phyloP scores from a whole-genome alignment of 2,888 invertebrate species.

The Drosophila histrio region DNA sequence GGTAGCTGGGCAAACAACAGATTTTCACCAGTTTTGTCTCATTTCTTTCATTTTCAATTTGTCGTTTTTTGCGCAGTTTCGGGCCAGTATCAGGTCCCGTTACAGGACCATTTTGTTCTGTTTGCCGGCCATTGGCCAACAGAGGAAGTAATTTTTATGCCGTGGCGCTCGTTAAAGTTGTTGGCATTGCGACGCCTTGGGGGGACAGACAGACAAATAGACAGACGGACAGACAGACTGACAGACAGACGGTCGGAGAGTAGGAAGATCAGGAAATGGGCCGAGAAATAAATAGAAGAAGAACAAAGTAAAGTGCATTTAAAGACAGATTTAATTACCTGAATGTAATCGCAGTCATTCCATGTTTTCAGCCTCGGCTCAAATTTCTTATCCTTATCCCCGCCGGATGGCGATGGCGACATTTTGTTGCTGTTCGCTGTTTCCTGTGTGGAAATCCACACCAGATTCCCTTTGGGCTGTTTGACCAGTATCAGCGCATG shows the following conservation, averaged over 20 bases:
- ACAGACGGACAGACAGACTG: not conserved
- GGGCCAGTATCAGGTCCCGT: constrained; percentile 12
- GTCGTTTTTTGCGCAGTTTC: constrained; percentile 66
- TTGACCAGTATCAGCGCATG: constrained; percentile 94
- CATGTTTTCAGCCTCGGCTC: constrained; percentile 87
- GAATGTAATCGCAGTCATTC: constrained; percentile 94
- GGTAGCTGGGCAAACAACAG: constrained; percentile 67
- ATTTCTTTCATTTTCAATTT: constrained; percentile 67
- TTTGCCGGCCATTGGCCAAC: constrained; percentile 64
- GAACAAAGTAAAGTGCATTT: constrained; percentile 58
- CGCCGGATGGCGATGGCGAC: constrained; percentile 86
- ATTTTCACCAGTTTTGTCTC: constrained; percentile 60
- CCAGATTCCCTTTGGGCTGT: constrained; percentile 93
- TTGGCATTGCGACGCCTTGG: constrained; percentile 19
- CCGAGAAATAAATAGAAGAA: not conserved
- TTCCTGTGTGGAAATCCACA: constrained; percentile 91
- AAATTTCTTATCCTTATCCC: constrained; percentile 86
- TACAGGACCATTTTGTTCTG: constrained; percentile 30
- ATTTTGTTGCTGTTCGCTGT: constrained; percentile 85
- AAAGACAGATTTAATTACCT: constrained; percentile 84
- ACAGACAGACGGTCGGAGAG: constrained; percentile 1
- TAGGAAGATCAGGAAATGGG: not conserved
- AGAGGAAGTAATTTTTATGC: constrained; percentile 66
- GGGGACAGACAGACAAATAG: not conserved
- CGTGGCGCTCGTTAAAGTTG: constrained; percentile 67